phyloP scores from a whole-genome alignment of 2,797 vertebrate genomes.

The Myotis vivesi region DNA sequence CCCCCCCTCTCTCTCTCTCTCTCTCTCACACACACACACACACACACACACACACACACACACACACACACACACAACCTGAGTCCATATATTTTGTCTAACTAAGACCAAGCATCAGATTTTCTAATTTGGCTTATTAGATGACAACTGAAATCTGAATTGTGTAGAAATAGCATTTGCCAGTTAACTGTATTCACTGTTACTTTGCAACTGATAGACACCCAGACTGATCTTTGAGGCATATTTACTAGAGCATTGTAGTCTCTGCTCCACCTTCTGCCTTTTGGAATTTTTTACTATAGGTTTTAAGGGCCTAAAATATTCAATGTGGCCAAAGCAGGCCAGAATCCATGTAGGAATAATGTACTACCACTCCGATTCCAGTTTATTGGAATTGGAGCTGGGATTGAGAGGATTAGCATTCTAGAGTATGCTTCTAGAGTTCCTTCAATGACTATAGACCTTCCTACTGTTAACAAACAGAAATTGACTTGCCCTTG shows the following conservation, averaged over 20 bases:
- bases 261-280: neutral
- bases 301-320: neutral
- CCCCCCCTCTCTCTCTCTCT: neutral
- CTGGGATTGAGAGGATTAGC: neutral
- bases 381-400: neutral
- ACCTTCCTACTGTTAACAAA: neutral
- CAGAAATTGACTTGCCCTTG: neutral
- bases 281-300: neutral
- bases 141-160: neutral
- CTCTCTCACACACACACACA: too few species aligned
- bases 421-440: neutral
- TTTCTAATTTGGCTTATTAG: slow-evolving; percentile 10
- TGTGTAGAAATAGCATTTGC: neutral
- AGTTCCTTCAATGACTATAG: neutral
- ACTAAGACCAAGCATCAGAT: neutral
- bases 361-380: neutral
- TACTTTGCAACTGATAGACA: neutral
- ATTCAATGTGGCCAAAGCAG: neutral
- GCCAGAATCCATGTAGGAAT: neutral
- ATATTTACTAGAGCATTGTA: neutral
- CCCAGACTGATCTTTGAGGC: neutral
- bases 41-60: neutral
- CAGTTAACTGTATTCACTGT: neutral
- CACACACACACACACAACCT: neutral
- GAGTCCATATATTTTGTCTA: neutral